A percentile compares a stretch with the other conserved stretches of the same genome.
phyloP scores from a whole-genome alignment of 2,113 vertebrate species.

The Alaudala cheleensis region DNA sequence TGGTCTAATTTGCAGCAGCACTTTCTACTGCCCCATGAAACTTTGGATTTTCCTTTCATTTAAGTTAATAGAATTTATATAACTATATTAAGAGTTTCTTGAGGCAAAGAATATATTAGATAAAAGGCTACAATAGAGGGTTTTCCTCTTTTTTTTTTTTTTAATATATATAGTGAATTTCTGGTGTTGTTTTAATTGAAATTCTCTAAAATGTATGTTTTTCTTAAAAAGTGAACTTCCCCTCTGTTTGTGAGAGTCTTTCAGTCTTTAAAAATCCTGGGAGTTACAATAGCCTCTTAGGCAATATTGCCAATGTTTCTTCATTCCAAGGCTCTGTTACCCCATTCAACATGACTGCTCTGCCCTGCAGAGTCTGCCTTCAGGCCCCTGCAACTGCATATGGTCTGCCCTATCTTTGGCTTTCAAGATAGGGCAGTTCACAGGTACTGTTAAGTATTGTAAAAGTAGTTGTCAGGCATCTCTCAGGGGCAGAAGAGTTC shows the following conservation, averaged over 20 bases:
- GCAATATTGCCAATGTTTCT: slow-evolving; percentile 2
- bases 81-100: slow-evolving; percentile 37
- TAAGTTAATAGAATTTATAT: slow-evolving; percentile 39
- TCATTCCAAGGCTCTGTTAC: neutral
- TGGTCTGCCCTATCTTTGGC: neutral
- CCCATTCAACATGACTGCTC: neutral
- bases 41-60: slow-evolving; percentile 43
- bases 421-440: neutral
- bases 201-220: neutral
- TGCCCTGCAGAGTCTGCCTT: neutral
- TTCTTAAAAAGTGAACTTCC: neutral
- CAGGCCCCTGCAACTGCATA: neutral
- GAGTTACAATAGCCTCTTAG: neutral
- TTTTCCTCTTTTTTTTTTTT: neutral
- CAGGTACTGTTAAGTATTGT: neutral
- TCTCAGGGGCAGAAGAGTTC: neutral
- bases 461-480: neutral
- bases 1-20: slow-evolving; percentile 47
- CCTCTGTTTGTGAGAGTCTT: neutral
- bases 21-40: slow-evolving; percentile 10
- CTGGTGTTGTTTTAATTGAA: neutral
- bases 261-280: slow-evolving; percentile 16
- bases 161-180: neutral
- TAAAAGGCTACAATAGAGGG: neutral
- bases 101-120: slow-evolving; percentile 27